These are phyloP conservation scores for Andrena praecox DNA, from an alignment of 2,888 invertebrate genomes.

Conservation along the genomic window DNA sequence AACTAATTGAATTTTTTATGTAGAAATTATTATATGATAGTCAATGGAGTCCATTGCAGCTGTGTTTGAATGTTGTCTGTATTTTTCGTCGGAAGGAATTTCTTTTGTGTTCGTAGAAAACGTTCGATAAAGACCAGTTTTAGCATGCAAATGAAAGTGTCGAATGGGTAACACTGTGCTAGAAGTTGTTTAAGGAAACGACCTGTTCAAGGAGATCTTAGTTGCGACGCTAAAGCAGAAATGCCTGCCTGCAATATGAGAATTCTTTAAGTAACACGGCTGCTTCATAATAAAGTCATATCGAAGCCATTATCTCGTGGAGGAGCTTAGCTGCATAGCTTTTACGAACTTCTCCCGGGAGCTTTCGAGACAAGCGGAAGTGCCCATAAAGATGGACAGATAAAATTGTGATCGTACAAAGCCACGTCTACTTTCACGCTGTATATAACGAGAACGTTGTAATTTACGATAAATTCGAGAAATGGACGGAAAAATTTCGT, in stretches of 20 bases:
- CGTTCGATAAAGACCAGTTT: neutral
- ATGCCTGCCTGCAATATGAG: conserved; percentile 28
- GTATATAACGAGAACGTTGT: conserved; percentile 19
- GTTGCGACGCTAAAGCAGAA: neutral
- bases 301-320: conserved; percentile 50
- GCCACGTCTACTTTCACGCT: conserved; percentile 1
- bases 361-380: conserved; percentile 55
- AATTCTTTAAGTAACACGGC: conserved; percentile 49
- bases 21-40: no score
- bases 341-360: conserved; percentile 52
- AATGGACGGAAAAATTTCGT: neutral
- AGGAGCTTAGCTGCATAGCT: conserved; percentile 46
- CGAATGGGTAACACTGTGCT: neutral
- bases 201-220: neutral
- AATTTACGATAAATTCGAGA: conserved; percentile 13
- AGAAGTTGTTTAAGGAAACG: neutral
- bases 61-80: no score
- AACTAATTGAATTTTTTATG: no score
- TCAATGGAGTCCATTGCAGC: no score
- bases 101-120: neutral
- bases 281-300: conserved; percentile 53
- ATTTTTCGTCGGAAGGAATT: neutral
- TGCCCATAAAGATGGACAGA: conserved; percentile 58
- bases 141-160: neutral
- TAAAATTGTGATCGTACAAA: conserved; percentile 50